Evolutionary conservation across 2,888 invertebrate species (phyloP).

Genomic region (Lysandra coridon): DNA sequence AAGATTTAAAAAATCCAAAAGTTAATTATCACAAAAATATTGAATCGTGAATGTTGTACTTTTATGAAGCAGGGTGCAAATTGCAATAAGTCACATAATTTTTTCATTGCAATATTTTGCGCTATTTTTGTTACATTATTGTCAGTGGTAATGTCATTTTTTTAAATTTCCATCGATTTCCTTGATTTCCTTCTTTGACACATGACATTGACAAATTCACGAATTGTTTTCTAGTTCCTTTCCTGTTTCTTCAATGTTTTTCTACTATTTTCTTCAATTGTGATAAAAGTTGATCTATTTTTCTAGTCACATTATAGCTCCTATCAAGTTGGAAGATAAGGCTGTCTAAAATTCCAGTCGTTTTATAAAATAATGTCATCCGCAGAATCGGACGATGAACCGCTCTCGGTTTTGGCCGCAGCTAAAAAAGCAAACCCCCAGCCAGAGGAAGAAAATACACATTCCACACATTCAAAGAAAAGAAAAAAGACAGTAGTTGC

Average conservation of each 20-base stretch:
- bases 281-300: not conserved
- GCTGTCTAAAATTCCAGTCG: not conserved
- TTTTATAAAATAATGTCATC: slow-evolving; percentile 46
- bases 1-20: too few species aligned
- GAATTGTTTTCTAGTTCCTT: not conserved
- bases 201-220: not conserved
- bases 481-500: slow-evolving; percentile 47
- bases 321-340: not conserved
- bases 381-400: slow-evolving; percentile 74
- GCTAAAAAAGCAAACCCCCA: slow-evolving; percentile 56
- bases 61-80: too few species aligned
- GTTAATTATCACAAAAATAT: too few species aligned
- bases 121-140: not conserved
- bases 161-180: not conserved
- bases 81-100: too few species aligned
- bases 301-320: not conserved
- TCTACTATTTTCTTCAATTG: not conserved
- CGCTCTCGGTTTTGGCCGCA: slow-evolving; percentile 63
- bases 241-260: not conserved
- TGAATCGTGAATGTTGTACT: too few species aligned
- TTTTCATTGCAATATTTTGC: not conserved
- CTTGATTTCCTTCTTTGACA: not conserved
- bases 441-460: slow-evolving; percentile 41
- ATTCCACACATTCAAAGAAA: slow-evolving; percentile 43
- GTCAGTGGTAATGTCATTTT: not conserved